phyloP scores from a whole-genome alignment of 2,797 vertebrate species.

The Perodicticus potto region DNA sequence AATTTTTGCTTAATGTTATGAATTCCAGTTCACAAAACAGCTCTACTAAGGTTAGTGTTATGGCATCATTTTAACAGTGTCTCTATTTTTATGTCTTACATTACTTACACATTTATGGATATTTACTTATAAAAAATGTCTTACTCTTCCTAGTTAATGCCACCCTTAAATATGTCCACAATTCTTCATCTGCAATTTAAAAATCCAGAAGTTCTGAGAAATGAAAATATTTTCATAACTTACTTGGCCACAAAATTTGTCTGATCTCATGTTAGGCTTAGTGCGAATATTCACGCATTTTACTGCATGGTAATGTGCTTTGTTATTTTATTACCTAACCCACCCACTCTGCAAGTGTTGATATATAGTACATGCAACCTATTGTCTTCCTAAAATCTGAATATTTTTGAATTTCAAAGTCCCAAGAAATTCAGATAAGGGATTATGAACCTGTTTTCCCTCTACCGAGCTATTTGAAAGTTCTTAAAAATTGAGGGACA shows the following conservation, averaged over 20 bases:
- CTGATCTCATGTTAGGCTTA: neutral
- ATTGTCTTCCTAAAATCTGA: slow-evolving; percentile 1
- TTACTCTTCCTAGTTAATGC: neutral
- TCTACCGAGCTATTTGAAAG: neutral
- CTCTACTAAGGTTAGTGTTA: neutral
- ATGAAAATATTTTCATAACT: slow-evolving; percentile 43
- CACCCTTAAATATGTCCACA: neutral
- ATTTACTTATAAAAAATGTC: neutral
- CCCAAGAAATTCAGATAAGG: neutral
- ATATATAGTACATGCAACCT: neutral
- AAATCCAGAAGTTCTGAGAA: neutral
- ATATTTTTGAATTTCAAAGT: neutral
- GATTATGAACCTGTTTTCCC: neutral
- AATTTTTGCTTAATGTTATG: slow-evolving; percentile 33
- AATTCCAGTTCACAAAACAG: slow-evolving; percentile 8
- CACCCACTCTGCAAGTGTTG: neutral
- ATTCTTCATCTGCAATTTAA: neutral
- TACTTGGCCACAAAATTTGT: neutral
- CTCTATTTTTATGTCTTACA: slow-evolving; percentile 5
- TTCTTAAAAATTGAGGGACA: neutral
- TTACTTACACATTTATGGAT: neutral
- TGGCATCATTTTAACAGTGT: neutral
- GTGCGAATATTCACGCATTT: neutral
- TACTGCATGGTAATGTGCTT: neutral
- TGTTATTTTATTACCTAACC: neutral